phyloP scores from a whole-genome alignment of 2,888 invertebrate species.

The Limnephilus lunatus region DNA sequence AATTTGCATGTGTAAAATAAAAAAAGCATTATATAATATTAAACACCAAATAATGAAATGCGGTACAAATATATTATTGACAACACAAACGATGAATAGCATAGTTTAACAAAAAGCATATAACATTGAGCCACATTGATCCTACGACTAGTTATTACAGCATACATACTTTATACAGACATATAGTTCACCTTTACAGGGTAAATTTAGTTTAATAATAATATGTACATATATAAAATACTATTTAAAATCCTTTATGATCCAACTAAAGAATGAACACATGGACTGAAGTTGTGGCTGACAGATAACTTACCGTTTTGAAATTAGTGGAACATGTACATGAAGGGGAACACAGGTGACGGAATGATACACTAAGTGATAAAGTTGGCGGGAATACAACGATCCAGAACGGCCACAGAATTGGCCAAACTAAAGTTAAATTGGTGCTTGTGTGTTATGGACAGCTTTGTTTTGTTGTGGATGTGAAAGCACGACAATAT shows the following conservation, averaged over 20 bases:
- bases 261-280: constrained; percentile 2
- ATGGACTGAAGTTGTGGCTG: neutral
- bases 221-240: too few relatives aligned
- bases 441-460: neutral
- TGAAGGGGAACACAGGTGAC: neutral
- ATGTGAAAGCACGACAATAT: neutral
- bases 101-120: neutral
- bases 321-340: neutral
- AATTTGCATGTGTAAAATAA: neutral
- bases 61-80: neutral
- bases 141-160: neutral
- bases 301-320: neutral
- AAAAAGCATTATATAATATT: neutral
- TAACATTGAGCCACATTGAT: neutral
- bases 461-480: neutral
- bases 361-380: neutral
- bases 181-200: neutral
- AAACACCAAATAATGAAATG: neutral
- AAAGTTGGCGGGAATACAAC: neutral
- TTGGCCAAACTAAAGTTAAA: neutral
- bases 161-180: neutral
- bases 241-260: neutral
- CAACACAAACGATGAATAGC: neutral
- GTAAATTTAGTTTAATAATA: neutral
- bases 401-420: neutral